phyloP scores from a whole-genome alignment of 2,113 vertebrate species.

The Plotosus lineatus region DNA sequence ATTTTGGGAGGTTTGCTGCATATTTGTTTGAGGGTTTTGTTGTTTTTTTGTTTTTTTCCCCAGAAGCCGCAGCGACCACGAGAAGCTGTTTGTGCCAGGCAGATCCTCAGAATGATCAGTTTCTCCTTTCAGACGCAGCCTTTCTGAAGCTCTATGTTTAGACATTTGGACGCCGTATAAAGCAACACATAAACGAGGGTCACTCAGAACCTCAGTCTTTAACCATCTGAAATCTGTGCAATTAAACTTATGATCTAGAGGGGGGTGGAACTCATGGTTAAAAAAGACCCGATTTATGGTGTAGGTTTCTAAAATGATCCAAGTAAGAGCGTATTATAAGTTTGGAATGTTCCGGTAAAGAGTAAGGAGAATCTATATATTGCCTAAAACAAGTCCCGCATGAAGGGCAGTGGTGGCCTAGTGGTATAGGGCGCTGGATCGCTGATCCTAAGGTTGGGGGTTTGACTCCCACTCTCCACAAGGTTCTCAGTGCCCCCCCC shows the following conservation, averaged over 20 bases:
- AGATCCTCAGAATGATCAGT: constrained; percentile 11
- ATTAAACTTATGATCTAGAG: background rate
- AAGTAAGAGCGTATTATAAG: background rate
- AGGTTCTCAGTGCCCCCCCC: too few relatives aligned
- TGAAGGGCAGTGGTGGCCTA: background rate
- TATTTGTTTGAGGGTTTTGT: background rate
- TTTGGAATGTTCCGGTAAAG: background rate
- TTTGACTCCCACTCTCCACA: too few relatives aligned
- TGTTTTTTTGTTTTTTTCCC: too few relatives aligned
- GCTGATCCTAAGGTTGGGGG: too few relatives aligned
- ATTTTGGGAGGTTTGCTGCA: background rate
- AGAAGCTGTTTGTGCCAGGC: background rate
- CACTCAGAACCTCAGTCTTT: background rate
- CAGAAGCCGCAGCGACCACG: background rate
- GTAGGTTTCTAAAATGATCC: background rate
- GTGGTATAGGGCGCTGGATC: too few relatives aligned
- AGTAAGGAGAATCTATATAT: background rate
- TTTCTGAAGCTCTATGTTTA: background rate
- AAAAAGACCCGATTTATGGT: background rate
- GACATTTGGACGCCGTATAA: background rate
- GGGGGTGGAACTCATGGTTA: background rate
- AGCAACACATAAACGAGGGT: background rate
- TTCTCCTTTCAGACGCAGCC: background rate
- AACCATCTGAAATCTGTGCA: background rate
- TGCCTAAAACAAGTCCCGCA: background rate